Evolutionary conservation across 2,113 vertebrate species (phyloP), one percentile per base, ranked within the genome.

Genomic region (Talpa occidentalis): DNA sequence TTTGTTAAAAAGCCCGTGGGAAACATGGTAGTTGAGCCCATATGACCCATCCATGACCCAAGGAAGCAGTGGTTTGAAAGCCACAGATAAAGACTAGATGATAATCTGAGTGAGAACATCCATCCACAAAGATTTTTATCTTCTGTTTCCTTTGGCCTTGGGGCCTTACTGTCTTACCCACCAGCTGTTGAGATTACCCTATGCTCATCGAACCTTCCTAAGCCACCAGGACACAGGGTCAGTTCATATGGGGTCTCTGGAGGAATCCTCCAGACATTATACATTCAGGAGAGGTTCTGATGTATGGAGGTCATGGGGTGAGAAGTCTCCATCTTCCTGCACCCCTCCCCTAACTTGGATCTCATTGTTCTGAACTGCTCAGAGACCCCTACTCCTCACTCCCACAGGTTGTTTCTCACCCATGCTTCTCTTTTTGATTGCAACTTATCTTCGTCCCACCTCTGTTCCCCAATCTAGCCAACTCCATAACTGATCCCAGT

Each of bases 31-130:
- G 40, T 2, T 90, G 80, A n/a, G 17, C n/a, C 11, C 70, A 93
- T n/a, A 52, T 62, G 76, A 82, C 62, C 40, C 17, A 12, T 4
- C 26, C 30, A n/a, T 0, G 35, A 82, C 62, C 49, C 62, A 26
- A 54, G 49, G 60, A 77, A 86, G 91, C 9, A 1, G 59, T 35
- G 52, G 30, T 76, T 77, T 73, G 47, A 80, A 76, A 93, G 49
- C 17, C 74, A 73, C 35, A 74, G 44, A 67, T 37, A 82, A 70
- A 35, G 32, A 81, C 5, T 8, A 6, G 54, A 72, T 35, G 35
- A 32, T 11, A 24, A 70, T 30, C 52, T 56, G 78, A n/a, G 78
- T 22, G 16, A 80, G 78, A 73, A 8, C 3, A 64, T 26, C 17
- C 2, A 2, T 37, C 59, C 52, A 93, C 69, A 67, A 47, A 74